Conservation (phyloP, 92 coral and sea anemone genomes). For the Epizoanthus stellaris region DNA sequence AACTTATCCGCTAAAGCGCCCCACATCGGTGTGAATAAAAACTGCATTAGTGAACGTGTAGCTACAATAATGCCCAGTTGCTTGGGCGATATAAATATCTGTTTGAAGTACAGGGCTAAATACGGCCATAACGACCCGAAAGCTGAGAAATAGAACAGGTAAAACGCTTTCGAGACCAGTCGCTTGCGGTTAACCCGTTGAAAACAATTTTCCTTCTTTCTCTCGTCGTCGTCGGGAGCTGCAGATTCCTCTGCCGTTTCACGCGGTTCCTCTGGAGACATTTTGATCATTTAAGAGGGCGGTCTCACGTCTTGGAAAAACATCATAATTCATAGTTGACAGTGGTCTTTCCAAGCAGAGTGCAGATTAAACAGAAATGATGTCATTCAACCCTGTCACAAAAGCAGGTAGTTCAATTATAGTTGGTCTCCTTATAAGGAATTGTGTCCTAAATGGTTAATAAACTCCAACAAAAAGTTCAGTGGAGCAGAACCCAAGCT, state of each 20-base stretch:
- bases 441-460: background rate
- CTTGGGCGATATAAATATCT: constrained; percentile 92
- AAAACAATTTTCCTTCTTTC: constrained; percentile 54
- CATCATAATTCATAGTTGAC: constrained; percentile 13
- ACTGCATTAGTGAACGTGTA: constrained; percentile 86
- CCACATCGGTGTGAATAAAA: constrained; percentile 95
- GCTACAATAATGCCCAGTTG: constrained; percentile 98
- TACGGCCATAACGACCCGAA: constrained; percentile 98
- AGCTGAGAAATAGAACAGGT: constrained; percentile 95
- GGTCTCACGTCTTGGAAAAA: background rate
- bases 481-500: background rate
- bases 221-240: background rate
- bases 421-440: constrained; percentile 21
- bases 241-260: background rate
- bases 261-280: constrained; percentile 5
- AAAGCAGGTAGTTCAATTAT: constrained; percentile 22
- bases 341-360: constrained; percentile 4
- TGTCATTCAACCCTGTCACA: constrained; percentile 42
- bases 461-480: background rate
- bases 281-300: constrained; percentile 6
- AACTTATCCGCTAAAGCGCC: constrained; percentile 93
- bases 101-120: constrained; percentile 93
- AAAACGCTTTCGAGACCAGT: constrained; percentile 95
- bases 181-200: constrained; percentile 82
- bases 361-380: constrained; percentile 28